Evolutionary conservation across 2,888 invertebrate species (phyloP).

Genomic region (Pharmacophagus antenor): DNA sequence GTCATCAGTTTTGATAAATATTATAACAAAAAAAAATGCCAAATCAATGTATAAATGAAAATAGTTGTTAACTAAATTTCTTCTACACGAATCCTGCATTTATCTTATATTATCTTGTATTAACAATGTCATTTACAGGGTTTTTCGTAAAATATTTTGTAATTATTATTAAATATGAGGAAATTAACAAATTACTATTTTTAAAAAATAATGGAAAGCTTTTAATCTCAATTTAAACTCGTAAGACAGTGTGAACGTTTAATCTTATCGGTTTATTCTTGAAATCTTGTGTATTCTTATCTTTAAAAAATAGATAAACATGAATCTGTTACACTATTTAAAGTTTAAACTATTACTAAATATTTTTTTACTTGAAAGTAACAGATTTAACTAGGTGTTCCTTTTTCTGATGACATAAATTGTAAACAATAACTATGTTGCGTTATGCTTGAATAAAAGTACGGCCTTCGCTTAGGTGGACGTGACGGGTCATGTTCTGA

Average conservation of each 20-base stretch:
- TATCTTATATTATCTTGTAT: too few species aligned
- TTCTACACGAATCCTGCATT: too few species aligned
- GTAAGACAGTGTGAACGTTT: not conserved
- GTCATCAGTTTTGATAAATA: too few species aligned
- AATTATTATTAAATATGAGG: not conserved
- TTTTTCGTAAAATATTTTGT: too few species aligned
- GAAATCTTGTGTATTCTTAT: slow-evolving; percentile 10
- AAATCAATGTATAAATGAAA: too few species aligned
- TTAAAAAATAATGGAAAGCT: not conserved
- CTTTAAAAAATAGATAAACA: slow-evolving; percentile 7
- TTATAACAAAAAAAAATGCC: too few species aligned
- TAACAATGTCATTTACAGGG: too few species aligned
- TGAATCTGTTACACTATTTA: not conserved
- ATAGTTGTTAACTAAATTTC: too few species aligned
- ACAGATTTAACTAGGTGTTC: slow-evolving; percentile 5
- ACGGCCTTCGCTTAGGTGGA: slow-evolving; percentile 41
- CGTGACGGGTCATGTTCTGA: slow-evolving; percentile 37
- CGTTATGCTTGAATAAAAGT: slow-evolving; percentile 31
- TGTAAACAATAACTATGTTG: slow-evolving; percentile 23
- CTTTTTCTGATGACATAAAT: slow-evolving; percentile 20
- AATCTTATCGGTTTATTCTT: slow-evolving; percentile 23
- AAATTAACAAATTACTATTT: too few species aligned
- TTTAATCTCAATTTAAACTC: not conserved
- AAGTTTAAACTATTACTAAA: not conserved
- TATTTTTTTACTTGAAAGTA: not conserved